phyloP scores from a whole-genome alignment of 2,888 invertebrate species.

The Nemotelus nigrinus region DNA sequence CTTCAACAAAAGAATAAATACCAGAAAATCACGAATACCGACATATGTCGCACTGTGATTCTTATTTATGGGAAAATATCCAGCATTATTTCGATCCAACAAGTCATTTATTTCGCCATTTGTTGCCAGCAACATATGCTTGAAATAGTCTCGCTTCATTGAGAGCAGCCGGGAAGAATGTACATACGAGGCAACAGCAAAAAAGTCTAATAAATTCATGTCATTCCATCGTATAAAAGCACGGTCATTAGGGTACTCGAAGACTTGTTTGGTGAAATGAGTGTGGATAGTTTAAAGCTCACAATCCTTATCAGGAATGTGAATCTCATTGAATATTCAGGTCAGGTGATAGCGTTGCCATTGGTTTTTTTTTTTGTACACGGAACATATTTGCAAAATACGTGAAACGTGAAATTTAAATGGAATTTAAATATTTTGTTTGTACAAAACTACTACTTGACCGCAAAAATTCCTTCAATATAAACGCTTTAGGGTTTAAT shows the following conservation, averaged over 20 bases:
- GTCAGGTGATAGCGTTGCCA: conserved; percentile 46
- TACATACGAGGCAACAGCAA: background rate
- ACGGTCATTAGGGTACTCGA: background rate
- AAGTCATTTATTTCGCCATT: background rate
- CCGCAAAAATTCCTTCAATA: too few relatives aligned
- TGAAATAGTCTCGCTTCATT: background rate
- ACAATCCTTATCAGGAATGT: background rate
- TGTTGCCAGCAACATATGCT: background rate
- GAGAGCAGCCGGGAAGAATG: background rate
- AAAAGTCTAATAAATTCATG: background rate
- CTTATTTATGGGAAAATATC: background rate
- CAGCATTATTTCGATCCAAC: background rate
- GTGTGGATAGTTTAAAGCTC: background rate
- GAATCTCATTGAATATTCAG: conserved; percentile 37
- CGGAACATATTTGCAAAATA: too few relatives aligned
- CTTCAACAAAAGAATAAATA: too few relatives aligned
- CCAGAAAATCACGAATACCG: too few relatives aligned
- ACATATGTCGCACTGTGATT: background rate
- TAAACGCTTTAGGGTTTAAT: too few relatives aligned
- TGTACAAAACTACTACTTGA: too few relatives aligned
- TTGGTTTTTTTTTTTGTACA: conserved; percentile 38
- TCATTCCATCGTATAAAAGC: background rate
- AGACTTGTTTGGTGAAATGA: too few relatives aligned
- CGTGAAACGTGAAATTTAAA: too few relatives aligned
- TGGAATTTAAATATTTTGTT: too few relatives aligned